These are phyloP conservation scores for Notodonta dromedarius DNA, from an alignment of 2,888 invertebrate genomes.

Conservation along the genomic window DNA sequence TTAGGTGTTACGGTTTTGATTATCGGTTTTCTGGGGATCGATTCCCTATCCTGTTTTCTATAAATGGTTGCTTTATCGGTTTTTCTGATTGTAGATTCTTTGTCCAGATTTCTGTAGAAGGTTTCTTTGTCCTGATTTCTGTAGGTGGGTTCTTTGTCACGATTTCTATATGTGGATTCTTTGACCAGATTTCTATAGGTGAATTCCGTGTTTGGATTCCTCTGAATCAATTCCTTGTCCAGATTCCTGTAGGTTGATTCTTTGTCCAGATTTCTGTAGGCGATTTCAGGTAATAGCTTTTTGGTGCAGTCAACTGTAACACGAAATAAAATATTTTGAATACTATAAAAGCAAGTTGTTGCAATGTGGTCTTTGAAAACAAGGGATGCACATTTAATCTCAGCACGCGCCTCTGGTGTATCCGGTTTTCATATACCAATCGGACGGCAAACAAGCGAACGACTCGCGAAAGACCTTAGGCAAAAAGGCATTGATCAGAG, in stretches of 20 bases:
- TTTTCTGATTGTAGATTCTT: slow-evolving; percentile 13
- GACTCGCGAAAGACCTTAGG: too few relatives aligned
- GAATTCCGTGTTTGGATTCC: slow-evolving; percentile 10
- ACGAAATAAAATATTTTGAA: too few relatives aligned
- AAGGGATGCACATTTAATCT: too few relatives aligned
- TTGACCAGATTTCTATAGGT: background rate
- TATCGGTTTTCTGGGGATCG: slow-evolving; percentile 38
- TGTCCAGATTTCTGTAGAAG: background rate
- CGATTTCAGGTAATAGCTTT: slow-evolving; percentile 15
- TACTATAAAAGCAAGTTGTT: too few relatives aligned
- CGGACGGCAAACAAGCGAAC: too few relatives aligned
- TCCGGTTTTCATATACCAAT: too few relatives aligned
- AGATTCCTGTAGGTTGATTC: background rate
- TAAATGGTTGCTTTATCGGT: background rate
- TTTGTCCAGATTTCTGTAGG: slow-evolving; percentile 11
- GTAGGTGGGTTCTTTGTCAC: slow-evolving; percentile 12
- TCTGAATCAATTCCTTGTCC: background rate
- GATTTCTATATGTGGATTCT: background rate
- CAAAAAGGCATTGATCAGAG: too few relatives aligned
- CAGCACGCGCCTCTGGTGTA: too few relatives aligned
- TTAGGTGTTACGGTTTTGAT: slow-evolving; percentile 53
- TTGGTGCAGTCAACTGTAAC: slow-evolving; percentile 22
- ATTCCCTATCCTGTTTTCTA: slow-evolving; percentile 23
- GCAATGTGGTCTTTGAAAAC: too few relatives aligned
- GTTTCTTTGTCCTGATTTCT: background rate